Evolutionary conservation across 35 echinoderm and acorn worm genomes (phyloP).

Genomic region (Ptychodera flava): DNA sequence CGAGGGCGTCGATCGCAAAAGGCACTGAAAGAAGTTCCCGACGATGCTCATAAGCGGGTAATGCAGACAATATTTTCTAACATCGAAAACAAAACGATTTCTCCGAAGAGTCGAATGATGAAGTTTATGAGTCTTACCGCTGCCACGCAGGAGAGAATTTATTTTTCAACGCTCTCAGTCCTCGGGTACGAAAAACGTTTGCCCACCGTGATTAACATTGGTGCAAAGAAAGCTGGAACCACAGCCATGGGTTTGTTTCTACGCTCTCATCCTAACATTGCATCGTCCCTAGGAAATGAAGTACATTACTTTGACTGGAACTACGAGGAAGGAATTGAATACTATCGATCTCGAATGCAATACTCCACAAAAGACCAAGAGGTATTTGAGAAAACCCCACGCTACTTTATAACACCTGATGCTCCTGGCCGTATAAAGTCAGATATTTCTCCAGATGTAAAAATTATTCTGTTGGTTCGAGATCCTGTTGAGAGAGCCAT

Average conservation of each 20-base stretch:
- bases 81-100: no score
- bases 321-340: constrained; percentile 64
- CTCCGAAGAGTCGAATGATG: neutral
- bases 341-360: constrained; percentile 71
- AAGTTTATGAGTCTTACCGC: neutral
- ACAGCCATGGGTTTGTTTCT: constrained; percentile 78
- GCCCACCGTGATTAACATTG: constrained; percentile 84
- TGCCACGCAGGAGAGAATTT: neutral
- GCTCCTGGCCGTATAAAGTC: constrained; percentile 42
- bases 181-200: constrained; percentile 53
- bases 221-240: constrained; percentile 88
- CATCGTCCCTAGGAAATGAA: constrained; percentile 72
- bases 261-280: constrained; percentile 67
- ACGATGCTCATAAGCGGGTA: neutral
- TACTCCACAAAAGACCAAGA: constrained; percentile 44
- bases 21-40: neutral
- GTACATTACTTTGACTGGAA: constrained; percentile 99
- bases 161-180: neutral
- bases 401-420: constrained; percentile 77
- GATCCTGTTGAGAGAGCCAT: constrained; percentile 59
- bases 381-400: constrained; percentile 88
- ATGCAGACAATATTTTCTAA: neutral
- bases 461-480: constrained; percentile 72
- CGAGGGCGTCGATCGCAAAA: neutral
- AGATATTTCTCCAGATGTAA: constrained; percentile 48